phyloP scores from a whole-genome alignment of 2,797 vertebrate genomes.

The Rhadinocentrus ornatus region DNA sequence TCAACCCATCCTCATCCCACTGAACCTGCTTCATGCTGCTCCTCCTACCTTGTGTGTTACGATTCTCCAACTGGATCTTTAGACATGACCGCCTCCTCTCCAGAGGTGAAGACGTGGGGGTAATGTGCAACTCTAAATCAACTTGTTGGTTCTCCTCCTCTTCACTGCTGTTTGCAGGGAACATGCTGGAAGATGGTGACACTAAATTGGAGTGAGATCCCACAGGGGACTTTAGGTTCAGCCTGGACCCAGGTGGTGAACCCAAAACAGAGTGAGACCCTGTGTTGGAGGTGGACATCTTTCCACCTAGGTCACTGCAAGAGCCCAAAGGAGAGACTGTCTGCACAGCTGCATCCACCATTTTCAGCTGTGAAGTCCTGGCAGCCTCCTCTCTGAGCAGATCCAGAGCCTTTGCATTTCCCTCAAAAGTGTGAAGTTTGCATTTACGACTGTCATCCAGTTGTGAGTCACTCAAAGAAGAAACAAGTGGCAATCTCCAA shows the following conservation, averaged over 20 bases:
- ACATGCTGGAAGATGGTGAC: constrained; percentile 75
- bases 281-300: constrained; percentile 50
- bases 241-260: constrained; percentile 73
- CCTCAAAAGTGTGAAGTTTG: constrained; percentile 27
- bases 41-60: constrained; percentile 57
- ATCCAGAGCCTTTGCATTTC: neutral
- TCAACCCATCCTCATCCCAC: constrained; percentile 96
- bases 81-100: constrained; percentile 70
- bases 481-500: constrained; percentile 79
- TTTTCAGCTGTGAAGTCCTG: constrained; percentile 83
- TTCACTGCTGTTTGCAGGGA: constrained; percentile 63
- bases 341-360: constrained; percentile 89
- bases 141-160: constrained; percentile 41
- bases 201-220: constrained; percentile 77
- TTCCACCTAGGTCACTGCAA: constrained; percentile 55
- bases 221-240: constrained; percentile 64
- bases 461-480: constrained; percentile 89
- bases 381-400: constrained; percentile 85
- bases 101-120: neutral
- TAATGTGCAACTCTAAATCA: constrained; percentile 9
- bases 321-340: constrained; percentile 79
- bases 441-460: constrained; percentile 78
- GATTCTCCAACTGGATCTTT: constrained; percentile 63
- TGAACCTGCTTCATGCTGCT: constrained; percentile 93
- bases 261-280: constrained; percentile 73